phyloP scores from a whole-genome alignment of 2,888 invertebrate genomes.

The Helleia helle region DNA sequence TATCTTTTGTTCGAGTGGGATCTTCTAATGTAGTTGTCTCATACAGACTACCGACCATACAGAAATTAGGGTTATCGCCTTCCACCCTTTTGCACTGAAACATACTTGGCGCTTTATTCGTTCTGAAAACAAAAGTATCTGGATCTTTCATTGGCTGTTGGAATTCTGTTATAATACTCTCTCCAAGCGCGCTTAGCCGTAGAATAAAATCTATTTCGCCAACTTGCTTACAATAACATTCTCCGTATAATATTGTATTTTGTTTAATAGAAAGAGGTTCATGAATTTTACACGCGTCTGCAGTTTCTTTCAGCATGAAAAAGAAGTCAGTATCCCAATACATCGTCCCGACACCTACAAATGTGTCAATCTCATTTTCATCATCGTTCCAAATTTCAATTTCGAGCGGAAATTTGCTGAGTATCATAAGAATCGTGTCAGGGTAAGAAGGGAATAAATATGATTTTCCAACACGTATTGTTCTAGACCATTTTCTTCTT shows the following conservation, averaged over 20 bases:
- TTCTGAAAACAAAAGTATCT: constrained; percentile 54
- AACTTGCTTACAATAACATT: constrained; percentile 47
- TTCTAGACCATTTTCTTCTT: constrained; percentile 45
- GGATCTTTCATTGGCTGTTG: constrained; percentile 55
- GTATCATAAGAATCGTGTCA: constrained; percentile 50
- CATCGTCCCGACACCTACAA: constrained; percentile 55
- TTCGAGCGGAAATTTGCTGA: constrained; percentile 63
- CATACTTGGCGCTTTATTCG: constrained; percentile 59
- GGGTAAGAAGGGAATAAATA: constrained; percentile 65
- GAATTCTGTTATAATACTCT: constrained; percentile 57
- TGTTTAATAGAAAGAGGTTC: constrained; percentile 49
- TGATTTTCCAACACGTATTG: constrained; percentile 68
- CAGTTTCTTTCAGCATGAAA: constrained; percentile 57
- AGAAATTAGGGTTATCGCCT: constrained; percentile 57
- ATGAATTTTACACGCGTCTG: constrained; percentile 40
- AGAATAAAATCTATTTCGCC: constrained; percentile 62
- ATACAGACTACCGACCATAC: constrained; percentile 56
- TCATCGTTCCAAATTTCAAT: constrained; percentile 65
- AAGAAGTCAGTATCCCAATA: constrained; percentile 62
- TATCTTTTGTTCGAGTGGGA: constrained; percentile 38
- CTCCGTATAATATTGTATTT: constrained; percentile 33
- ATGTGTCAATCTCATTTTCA: constrained; percentile 44
- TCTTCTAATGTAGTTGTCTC: constrained; percentile 61
- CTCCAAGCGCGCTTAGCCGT: constrained; percentile 64
- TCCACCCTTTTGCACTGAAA: constrained; percentile 53